phyloP scores from a whole-genome alignment of 1,140 invertebrate species.

The Polyergus mexicanus region DNA sequence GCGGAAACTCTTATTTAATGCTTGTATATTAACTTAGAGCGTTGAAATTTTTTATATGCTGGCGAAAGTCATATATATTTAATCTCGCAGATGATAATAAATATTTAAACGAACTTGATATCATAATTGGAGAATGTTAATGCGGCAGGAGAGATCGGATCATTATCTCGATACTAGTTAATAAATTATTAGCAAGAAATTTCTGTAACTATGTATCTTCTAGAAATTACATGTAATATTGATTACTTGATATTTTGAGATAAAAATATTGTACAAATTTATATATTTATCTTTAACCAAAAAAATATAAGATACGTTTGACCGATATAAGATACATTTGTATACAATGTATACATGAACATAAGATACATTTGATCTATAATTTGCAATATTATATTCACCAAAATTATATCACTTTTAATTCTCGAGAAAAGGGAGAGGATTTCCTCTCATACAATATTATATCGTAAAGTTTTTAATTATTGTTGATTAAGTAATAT shows the following conservation, averaged over 20 bases:
- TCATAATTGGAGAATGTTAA: background rate
- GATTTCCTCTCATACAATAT: too few species aligned
- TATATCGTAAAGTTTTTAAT: constrained; percentile 3
- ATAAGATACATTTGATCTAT: background rate
- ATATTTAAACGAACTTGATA: background rate
- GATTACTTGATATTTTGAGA: background rate
- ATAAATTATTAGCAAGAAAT: background rate
- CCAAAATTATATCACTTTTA: background rate
- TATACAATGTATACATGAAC: too few species aligned
- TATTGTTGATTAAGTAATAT: background rate
- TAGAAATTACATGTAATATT: background rate
- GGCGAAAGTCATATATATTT: background rate
- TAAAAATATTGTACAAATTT: background rate
- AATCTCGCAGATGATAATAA: background rate
- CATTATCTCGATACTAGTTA: background rate
- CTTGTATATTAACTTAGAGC: background rate
- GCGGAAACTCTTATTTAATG: background rate
- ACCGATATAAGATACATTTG: too few species aligned
- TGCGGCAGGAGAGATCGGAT: background rate
- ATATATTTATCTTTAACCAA: background rate
- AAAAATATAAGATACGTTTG: too few species aligned
- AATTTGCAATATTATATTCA: background rate
- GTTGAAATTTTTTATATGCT: background rate
- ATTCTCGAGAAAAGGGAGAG: background rate
- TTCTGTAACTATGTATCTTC: background rate